phyloP scores from a whole-genome alignment of 2,797 vertebrate genomes.

The Odontamblyopus lacepedii region DNA sequence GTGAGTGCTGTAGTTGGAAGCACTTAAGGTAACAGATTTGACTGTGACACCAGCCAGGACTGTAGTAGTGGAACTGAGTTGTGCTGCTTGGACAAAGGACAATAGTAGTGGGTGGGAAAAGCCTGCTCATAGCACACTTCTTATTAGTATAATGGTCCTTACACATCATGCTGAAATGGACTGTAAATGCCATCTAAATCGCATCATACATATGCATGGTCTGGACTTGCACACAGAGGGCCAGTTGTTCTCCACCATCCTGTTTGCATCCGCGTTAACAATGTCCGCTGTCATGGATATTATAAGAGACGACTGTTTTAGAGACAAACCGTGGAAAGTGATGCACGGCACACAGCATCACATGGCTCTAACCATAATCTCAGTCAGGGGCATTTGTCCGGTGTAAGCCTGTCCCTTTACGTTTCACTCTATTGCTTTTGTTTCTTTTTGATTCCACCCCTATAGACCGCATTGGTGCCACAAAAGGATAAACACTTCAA shows the following conservation, averaged over 20 bases:
- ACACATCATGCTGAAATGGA: slow-evolving; percentile 29
- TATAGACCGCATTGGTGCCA: slow-evolving; percentile 49
- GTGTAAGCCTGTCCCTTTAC: slow-evolving; percentile 65
- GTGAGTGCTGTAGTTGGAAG: background rate
- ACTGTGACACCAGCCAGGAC: background rate
- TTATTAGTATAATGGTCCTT: slow-evolving; percentile 59
- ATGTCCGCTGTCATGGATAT: slow-evolving; percentile 68
- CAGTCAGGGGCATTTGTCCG: slow-evolving; percentile 72
- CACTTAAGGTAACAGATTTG: slow-evolving; percentile 6
- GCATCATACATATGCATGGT: slow-evolving; percentile 74
- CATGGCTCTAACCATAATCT: slow-evolving; percentile 62
- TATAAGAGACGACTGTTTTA: slow-evolving; percentile 69
- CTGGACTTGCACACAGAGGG: slow-evolving; percentile 54
- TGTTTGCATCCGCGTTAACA: slow-evolving; percentile 71
- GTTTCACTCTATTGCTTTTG: slow-evolving; percentile 60
- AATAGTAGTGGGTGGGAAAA: slow-evolving; percentile 70
- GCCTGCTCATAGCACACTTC: slow-evolving; percentile 62
- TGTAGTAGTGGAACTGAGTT: background rate
- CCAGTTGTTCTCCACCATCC: slow-evolving; percentile 68
- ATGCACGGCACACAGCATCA: slow-evolving; percentile 38
- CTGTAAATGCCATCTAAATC: slow-evolving; percentile 64
- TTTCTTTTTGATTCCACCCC: slow-evolving; percentile 51
- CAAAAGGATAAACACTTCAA: slow-evolving; percentile 77
- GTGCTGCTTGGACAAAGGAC: slow-evolving; percentile 17
- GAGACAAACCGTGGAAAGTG: slow-evolving; percentile 57